These are phyloP conservation scores for Rhopilema esculentum DNA, from an alignment of 30 jellyfish, hydroid and myxozoan genomes.

Conservation along the genomic window DNA sequence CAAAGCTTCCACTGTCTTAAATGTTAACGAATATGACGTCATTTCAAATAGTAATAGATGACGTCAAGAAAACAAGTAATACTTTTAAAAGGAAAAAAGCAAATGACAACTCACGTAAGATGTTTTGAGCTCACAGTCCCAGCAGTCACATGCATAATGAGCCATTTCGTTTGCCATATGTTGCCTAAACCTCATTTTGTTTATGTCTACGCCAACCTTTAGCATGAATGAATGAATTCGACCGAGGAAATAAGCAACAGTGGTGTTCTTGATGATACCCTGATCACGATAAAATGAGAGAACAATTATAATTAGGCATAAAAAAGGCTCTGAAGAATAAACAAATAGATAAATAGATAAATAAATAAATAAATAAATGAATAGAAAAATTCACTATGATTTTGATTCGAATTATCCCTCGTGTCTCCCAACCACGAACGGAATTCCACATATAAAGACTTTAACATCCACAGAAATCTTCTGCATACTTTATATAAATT, in stretches of 20 bases:
- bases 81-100: not conserved
- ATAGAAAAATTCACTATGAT: too few species aligned
- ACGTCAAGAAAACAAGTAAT: not conserved
- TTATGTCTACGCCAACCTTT: conserved; percentile 90
- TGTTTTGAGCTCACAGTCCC: conserved; percentile 99
- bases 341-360: too few species aligned
- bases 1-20: too few species aligned
- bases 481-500: too few species aligned
- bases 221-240: conserved; percentile 90
- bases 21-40: too few species aligned
- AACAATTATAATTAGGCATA: too few species aligned
- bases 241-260: conserved; percentile 94
- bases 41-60: not conserved
- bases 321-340: too few species aligned
- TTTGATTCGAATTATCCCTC: too few species aligned
- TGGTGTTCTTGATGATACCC: conserved; percentile 88
- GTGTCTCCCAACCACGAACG: too few species aligned
- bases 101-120: conserved; percentile 74
- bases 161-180: conserved; percentile 99
- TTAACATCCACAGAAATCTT: too few species aligned
- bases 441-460: too few species aligned
- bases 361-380: too few species aligned
- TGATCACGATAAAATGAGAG: conserved; percentile 19
- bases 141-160: conserved; percentile 99
- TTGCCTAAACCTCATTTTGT: conserved; percentile 94